Conservation (phyloP, 2,113 vertebrate genomes). For the Sinocyclocheilus rhinocerous region DNA sequence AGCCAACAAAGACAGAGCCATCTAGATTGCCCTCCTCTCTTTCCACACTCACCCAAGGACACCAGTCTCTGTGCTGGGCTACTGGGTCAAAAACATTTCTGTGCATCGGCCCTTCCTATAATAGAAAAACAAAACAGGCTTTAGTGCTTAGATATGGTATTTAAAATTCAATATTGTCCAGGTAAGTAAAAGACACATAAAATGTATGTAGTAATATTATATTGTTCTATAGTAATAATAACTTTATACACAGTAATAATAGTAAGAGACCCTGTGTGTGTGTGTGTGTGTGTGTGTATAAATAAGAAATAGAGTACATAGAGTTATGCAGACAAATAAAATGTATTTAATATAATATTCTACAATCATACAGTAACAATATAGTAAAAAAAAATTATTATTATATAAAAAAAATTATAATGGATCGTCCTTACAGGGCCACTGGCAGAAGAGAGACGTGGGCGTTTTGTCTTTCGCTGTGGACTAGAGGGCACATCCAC, state of each 20-base stretch:
- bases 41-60: slow-evolving; percentile 84
- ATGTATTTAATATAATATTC: no score
- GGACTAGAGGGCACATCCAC: slow-evolving; percentile 78
- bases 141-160: neutral
- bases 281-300: no score
- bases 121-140: slow-evolving; percentile 6
- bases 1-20: slow-evolving; percentile 26
- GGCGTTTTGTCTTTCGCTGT: slow-evolving; percentile 80
- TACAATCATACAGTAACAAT: no score
- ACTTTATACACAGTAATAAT: no score
- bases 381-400: no score
- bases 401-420: neutral
- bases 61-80: slow-evolving; percentile 93
- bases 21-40: slow-evolving; percentile 61
- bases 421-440: slow-evolving; percentile 78
- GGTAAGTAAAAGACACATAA: no score
- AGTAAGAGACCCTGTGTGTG: no score
- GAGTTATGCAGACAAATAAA: no score
- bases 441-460: slow-evolving; percentile 83
- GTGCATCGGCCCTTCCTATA: slow-evolving; percentile 77
- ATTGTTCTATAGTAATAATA: no score
- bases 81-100: slow-evolving; percentile 85
- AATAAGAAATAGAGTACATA: no score
- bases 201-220: no score
- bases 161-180: neutral